Evolutionary conservation across 2,888 invertebrate genomes (phyloP).

Genomic region (Pterobdella sp.): DNA sequence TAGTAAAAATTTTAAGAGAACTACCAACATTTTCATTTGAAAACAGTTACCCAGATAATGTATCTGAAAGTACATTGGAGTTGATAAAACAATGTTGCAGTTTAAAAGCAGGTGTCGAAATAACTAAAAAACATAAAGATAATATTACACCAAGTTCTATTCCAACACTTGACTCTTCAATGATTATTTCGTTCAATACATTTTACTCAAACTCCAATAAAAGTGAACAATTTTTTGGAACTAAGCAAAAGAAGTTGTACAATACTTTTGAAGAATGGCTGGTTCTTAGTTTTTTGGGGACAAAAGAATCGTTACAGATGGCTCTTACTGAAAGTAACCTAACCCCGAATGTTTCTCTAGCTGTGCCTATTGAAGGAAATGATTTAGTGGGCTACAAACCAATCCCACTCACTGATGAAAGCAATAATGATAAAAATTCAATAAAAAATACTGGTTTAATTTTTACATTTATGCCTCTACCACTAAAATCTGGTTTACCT

Average conservation of each 20-base stretch:
- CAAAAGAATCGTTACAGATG: constrained; percentile 35
- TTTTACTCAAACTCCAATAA: not conserved
- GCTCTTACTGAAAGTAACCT: constrained; percentile 38
- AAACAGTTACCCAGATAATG: constrained; percentile 3
- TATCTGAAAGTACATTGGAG: not conserved
- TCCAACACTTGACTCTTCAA: constrained; percentile 25
- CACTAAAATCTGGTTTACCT: constrained; percentile 42
- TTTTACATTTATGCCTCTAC: constrained; percentile 47
- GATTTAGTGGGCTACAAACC: constrained; percentile 21
- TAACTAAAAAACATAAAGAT: constrained; percentile 14
- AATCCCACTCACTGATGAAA: not conserved
- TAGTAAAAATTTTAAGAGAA: constrained; percentile 35
- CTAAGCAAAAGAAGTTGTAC: constrained; percentile 9
- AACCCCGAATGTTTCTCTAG: constrained; percentile 42
- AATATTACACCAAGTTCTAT: not conserved
- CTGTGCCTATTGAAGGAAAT: constrained; percentile 38
- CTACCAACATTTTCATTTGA: constrained; percentile 25
- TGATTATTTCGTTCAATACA: constrained; percentile 6
- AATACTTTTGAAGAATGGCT: constrained; percentile 33
- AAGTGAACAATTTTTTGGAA: constrained; percentile 12
- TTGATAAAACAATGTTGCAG: constrained; percentile 20
- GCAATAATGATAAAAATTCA: too few species aligned
- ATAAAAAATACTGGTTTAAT: constrained; percentile 34
- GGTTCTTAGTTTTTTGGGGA: constrained; percentile 34
- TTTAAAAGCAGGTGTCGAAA: constrained; percentile 22